A percentile compares a stretch with the other conserved stretches of the same genome.
These are phyloP conservation scores for Cetonia aurata DNA, from an alignment of 2,888 invertebrate species.

Conservation along the genomic window DNA sequence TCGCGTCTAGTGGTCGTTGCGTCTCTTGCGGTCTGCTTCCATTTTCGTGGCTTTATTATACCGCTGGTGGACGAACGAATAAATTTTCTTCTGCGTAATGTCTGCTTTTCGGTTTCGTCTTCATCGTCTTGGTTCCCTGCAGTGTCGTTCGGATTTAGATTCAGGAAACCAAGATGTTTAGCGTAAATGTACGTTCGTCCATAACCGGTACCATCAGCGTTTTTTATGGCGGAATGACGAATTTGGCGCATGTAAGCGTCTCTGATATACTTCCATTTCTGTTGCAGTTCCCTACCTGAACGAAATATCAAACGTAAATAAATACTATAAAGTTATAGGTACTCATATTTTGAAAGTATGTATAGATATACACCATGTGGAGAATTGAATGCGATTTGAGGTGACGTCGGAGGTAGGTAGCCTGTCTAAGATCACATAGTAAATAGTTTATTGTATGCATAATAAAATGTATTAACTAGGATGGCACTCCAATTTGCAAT, in stretches of 20 bases:
- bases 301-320: not conserved
- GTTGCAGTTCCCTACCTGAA: conserved; percentile 24
- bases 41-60: conserved; percentile 5
- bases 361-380: no score
- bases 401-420: no score
- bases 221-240: not conserved
- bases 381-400: no score
- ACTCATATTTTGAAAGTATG: no score
- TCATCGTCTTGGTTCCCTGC: not conserved
- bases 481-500: no score
- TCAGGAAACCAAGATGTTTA: conserved; percentile 25
- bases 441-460: no score
- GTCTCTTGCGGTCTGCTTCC: not conserved
- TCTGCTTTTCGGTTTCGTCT: no score
- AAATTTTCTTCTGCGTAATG: not conserved
- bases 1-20: not conserved
- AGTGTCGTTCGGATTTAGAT: not conserved
- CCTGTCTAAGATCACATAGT: no score
- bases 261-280: conserved; percentile 28
- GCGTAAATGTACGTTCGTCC: not conserved
- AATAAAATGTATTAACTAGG: no score
- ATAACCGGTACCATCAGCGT: not conserved
- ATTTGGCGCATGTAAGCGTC: conserved; percentile 28
- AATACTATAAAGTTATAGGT: no score
- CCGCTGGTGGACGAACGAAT: not conserved